Percentiles rank a stretch among this genome's conserved stretches.
Conservation (phyloP, 2,888 invertebrate genomes). For the Gryllus longicercus region DNA sequence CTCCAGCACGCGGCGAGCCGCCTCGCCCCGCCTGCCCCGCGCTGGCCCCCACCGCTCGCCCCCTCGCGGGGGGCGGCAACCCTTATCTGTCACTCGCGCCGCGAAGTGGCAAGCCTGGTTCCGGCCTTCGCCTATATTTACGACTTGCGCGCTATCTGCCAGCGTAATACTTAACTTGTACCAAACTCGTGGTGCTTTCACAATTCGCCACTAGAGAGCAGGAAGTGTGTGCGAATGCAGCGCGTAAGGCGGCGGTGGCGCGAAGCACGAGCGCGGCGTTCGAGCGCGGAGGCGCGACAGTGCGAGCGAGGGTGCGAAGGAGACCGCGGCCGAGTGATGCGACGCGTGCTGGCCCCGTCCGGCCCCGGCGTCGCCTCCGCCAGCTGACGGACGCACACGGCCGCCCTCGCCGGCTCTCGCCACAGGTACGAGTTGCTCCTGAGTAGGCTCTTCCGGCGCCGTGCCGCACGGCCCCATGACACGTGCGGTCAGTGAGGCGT, state of each 20-base stretch:
- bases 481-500: background rate
- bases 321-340: background rate
- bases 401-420: background rate
- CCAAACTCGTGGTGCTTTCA: background rate
- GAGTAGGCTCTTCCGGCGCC: background rate
- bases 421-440: background rate
- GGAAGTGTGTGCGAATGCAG: background rate
- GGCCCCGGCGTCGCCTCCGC: background rate
- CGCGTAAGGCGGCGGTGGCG: background rate
- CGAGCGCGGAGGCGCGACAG: conserved; percentile 6
- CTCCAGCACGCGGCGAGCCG: background rate
- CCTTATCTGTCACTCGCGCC: background rate
- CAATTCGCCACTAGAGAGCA: background rate
- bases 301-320: background rate
- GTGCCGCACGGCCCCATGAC: background rate
- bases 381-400: conserved; percentile 1
- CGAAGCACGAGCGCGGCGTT: background rate
- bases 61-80: background rate
- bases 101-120: background rate
- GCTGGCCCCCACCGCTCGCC: background rate
- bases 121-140: too few relatives aligned
- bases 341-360: background rate
- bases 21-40: background rate
- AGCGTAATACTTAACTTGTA: too few relatives aligned
- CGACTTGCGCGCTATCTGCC: too few relatives aligned